Evolutionary conservation across 2,797 vertebrate genomes (phyloP), one percentile per base, ranked within the genome.

Genomic region (Dermochelys coriacea): DNA sequence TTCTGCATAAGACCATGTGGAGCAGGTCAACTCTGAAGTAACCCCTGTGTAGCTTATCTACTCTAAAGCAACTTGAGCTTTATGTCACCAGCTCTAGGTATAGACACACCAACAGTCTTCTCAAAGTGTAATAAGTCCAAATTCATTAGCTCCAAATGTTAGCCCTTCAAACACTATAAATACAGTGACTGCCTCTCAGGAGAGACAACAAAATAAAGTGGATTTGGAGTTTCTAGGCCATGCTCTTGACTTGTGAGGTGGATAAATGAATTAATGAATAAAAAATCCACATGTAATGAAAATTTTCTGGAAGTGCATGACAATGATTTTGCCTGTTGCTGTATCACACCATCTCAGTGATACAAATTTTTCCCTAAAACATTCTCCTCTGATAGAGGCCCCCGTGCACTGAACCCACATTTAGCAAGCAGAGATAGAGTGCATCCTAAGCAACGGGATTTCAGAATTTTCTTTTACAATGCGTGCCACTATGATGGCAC

Each of bases 171-270:
- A 57, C 55, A 29, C 55, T 57, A 29, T 29, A 57, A 57, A 57
- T 57, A 57, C 10, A 29, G 55, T 57, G 55, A 29, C 10, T 5
- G 55, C 55, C 27, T 57, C 55, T 57, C 55, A 57, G 55, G 10
- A 57, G 55, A 57, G 25, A 57, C 55, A 57, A 57, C 25, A 57
- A 55, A 57, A 57, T 29, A 29, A 57, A 57, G 55, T 29, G 93
- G 97, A 97, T 97, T 95, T 97, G 93, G 91, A 88, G 95, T 94
- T 91, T 95, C 61, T 80, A 91, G 92, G 81, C 90, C 93, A 93
- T 86, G 94, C 71, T 97, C 91, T 96, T 91, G 91, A 95, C 83
- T 80, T 93, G 81, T 19, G 80, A 95, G 55, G 96, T 88, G 80
- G 91, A 52, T 95, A 95, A 95, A 95, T 94, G 84, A 95, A 95